Conservation (phyloP, 2,113 vertebrate species). For the Semnopithecus entellus region DNA sequence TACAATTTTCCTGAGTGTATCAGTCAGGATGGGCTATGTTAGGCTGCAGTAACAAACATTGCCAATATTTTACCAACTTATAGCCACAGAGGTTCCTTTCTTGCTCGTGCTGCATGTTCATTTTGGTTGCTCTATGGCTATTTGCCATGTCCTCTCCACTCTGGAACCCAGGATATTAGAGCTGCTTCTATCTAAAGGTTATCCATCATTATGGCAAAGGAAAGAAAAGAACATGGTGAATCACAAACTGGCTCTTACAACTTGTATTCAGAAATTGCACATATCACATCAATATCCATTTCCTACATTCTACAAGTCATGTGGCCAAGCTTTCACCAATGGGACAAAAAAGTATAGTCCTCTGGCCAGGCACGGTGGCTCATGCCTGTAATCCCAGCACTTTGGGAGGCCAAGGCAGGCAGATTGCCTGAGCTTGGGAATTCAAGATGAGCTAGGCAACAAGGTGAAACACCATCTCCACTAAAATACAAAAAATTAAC, state of each 20-base stretch:
- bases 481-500: no score
- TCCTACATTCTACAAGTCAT: neutral
- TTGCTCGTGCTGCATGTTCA: neutral
- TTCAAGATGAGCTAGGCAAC: no score
- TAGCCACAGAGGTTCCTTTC: neutral
- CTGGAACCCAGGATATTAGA: neutral
- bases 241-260: neutral
- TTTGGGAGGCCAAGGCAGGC: no score
- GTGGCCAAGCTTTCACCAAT: neutral
- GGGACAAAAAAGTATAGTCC: neutral
- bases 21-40: neutral
- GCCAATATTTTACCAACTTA: neutral
- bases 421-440: no score
- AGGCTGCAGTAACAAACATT: neutral
- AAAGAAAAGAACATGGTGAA: neutral
- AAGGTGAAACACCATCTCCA: no score
- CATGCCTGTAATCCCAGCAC: no score
- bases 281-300: neutral
- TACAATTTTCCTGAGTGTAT: neutral
- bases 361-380: no score
- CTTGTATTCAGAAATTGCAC: neutral
- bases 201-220: neutral
- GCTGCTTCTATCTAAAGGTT: no score
- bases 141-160: neutral
- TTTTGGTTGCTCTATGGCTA: neutral